Base-by-base conservation (phyloP, 2,888 invertebrate species). In the Vannuccia rotundouncinata region DNA sequence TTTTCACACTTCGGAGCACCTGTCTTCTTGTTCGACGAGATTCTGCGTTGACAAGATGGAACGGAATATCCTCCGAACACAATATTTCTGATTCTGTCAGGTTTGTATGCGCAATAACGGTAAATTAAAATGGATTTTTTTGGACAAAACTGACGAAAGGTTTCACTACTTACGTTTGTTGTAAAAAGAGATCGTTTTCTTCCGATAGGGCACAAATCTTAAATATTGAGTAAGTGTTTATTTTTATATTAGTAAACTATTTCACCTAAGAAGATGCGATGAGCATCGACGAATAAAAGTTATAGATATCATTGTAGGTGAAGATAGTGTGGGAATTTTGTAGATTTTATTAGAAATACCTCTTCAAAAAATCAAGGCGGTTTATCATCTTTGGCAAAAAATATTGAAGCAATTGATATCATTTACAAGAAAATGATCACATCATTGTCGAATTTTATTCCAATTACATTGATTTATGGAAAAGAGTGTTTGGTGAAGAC, bases 211-310 rank as follows among this genome's bases (percentile, higher is more conserved):
- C 73, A 73, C 10, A 73, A 73, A 73, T 5, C n/a, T 73, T 73
- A n/a, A n/a, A n/a, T n/a, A 45, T 45, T 45, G 45, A 5, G 17
- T 17, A n/a, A 10, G 10, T 73, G n/a, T 73, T n/a, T 73, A 73
- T 73, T 73, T 73, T n/a, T 73, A 73, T n/a, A 73, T 25, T 22
- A 73, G 73, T n/a, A 73, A 73, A 73, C 22, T 73, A 5, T 73
- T 73, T n/a, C 73, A 73, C 27, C n/a, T 73, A 27, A 22, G 73
- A 25, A n/a, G 73, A 22, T 73, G 73, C n/a, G 73, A 73, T 28
- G 73, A 25, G 29, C 73, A 73, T 45, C 5, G 25, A 73, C 10
- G 73, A 22, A 73, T 73, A 73, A 73, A 73, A 27, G 29, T 73
- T 73, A 22, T 10, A 10, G 73, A 73, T 28, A 73, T 73, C n/a